Conservation (phyloP, 2,113 vertebrate genomes). For the Grus americana region DNA sequence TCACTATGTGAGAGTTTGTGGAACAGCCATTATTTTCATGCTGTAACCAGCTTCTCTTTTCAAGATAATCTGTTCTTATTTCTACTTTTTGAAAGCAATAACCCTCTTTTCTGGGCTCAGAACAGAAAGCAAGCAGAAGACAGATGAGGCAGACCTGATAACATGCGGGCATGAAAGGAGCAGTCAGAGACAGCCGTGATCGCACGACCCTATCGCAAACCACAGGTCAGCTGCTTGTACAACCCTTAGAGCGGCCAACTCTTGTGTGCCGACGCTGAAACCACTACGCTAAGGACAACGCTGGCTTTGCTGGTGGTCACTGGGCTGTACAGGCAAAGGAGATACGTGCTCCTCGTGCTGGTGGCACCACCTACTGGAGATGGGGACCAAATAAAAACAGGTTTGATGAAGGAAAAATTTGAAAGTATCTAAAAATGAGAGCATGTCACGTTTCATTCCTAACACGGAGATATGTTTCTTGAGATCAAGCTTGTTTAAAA, state of each 20-base stretch:
- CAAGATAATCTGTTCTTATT: not conserved
- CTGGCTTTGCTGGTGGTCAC: not conserved
- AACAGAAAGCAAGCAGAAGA: not conserved
- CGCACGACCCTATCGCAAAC: rapidly evolving
- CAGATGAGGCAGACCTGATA: not conserved
- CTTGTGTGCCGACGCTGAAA: not conserved
- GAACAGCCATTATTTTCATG: not conserved
- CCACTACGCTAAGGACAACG: rapidly evolving
- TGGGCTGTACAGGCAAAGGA: rapidly evolving
- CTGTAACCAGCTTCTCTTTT: not conserved
- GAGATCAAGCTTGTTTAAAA: not conserved
- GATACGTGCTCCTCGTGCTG: not conserved
- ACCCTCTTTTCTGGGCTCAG: rapidly evolving
- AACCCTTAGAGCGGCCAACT: not conserved
- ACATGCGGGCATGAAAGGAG: not conserved
- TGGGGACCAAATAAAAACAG: rapidly evolving
- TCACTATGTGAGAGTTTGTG: not conserved
- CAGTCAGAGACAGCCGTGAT: rapidly evolving
- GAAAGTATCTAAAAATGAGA: not conserved
- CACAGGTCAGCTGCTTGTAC: not conserved
- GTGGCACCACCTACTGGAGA: conserved; percentile 55
- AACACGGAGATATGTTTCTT: not conserved
- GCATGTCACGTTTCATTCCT: not conserved
- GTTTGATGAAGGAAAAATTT: not conserved
- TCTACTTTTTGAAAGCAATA: not conserved